Conservation (phyloP, 2,888 invertebrate species). For the Agonopterix heracliana region DNA sequence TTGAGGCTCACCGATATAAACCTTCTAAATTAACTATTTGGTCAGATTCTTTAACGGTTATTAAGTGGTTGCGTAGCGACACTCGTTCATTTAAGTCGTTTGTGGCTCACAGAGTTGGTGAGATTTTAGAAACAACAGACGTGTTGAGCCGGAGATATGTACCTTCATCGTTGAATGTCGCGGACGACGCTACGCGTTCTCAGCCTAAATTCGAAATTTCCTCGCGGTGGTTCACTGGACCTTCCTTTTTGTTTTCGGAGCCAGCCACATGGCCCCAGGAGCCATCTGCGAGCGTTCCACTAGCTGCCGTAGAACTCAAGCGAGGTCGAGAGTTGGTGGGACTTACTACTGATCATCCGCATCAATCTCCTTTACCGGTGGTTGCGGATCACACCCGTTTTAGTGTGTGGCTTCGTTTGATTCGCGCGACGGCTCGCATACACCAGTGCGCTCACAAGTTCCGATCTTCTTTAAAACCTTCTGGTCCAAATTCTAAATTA, state of each 20-base stretch:
- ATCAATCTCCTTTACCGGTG: not conserved
- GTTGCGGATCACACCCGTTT: not conserved
- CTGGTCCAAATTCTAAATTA: not conserved
- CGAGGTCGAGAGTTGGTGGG: not conserved
- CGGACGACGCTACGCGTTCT: slow-evolving; percentile 12
- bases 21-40: slow-evolving; percentile 6
- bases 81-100: slow-evolving; percentile 12
- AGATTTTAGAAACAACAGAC: slow-evolving; percentile 11
- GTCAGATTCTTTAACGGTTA: slow-evolving; percentile 13
- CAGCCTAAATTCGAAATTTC: not conserved
- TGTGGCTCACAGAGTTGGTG: slow-evolving; percentile 17
- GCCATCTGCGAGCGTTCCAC: not conserved
- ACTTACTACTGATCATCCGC: not conserved
- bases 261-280: not conserved
- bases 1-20: not conserved
- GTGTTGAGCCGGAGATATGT: slow-evolving; percentile 13
- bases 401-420: not conserved
- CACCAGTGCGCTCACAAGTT: not conserved
- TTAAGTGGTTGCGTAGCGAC: slow-evolving; percentile 12
- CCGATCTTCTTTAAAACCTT: not conserved
- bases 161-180: slow-evolving; percentile 13
- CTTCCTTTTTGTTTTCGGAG: not conserved
- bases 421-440: not conserved
- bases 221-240: not conserved
- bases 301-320: not conserved